phyloP scores from a whole-genome alignment of 2,797 vertebrate species.

The Falco concolor region DNA sequence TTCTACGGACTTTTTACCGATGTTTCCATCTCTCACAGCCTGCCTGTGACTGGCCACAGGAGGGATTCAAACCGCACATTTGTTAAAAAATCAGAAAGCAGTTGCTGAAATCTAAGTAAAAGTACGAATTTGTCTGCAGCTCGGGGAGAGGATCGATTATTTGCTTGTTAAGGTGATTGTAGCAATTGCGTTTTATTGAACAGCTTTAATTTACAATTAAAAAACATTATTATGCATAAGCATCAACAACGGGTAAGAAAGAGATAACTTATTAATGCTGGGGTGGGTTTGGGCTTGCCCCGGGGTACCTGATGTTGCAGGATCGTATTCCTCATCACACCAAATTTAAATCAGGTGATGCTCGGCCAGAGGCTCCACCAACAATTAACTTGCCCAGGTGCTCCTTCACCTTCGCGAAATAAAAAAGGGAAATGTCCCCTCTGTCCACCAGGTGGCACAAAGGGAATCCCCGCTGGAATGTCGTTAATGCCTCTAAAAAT shows the following conservation, averaged over 20 bases:
- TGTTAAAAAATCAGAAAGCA: not conserved
- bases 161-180: not conserved
- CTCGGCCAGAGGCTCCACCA: not conserved
- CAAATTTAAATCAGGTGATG: not conserved
- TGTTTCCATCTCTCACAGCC: not conserved
- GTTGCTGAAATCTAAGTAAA: not conserved
- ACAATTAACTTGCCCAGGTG: not conserved
- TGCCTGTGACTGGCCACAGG: constrained; percentile 44
- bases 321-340: accelerated
- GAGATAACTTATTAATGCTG: not conserved
- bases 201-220: not conserved
- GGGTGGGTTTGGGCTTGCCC: not conserved
- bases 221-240: not conserved
- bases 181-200: not conserved
- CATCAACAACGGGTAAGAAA: not conserved
- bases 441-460: constrained; percentile 62
- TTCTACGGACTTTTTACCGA: not conserved
- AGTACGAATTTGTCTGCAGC: not conserved
- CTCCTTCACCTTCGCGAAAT: not conserved
- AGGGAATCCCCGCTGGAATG: not conserved
- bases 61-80: constrained; percentile 49
- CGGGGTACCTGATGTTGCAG: accelerated
- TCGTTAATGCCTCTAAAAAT: not conserved
- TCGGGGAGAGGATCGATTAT: not conserved
- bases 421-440: not conserved